These are phyloP conservation scores for Callipepla californica DNA, from an alignment of 2,113 vertebrate species.

Conservation along the genomic window DNA sequence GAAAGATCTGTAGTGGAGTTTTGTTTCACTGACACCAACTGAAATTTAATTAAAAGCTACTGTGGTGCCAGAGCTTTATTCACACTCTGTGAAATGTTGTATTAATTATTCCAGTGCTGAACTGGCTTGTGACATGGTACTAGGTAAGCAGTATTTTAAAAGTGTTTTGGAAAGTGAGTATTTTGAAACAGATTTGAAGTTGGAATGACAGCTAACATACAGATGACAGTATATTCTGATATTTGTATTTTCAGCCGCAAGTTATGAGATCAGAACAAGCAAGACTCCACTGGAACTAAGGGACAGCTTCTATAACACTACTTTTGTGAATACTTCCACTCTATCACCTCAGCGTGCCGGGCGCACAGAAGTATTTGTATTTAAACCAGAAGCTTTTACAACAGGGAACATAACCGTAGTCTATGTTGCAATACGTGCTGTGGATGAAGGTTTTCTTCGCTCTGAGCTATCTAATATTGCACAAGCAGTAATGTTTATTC, in stretches of 20 bases:
- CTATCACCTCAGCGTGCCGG: constrained; percentile 61
- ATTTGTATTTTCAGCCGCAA: constrained; percentile 68
- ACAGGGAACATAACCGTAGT: constrained; percentile 29
- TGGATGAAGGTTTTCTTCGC: constrained; percentile 18
- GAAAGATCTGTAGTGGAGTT: background rate
- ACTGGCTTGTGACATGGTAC: background rate
- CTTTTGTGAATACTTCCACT: constrained; percentile 52
- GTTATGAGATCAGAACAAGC: constrained; percentile 75
- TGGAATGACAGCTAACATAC: background rate
- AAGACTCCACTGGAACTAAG: constrained; percentile 50
- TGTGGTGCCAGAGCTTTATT: background rate
- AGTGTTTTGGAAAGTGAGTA: background rate
- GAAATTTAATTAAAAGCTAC: background rate
- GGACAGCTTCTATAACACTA: constrained; percentile 56
- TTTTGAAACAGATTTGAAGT: background rate
- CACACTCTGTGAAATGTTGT: background rate
- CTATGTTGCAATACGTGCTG: constrained; percentile 71
- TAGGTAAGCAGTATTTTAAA: background rate
- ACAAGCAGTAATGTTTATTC: constrained; percentile 30
- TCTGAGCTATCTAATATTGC: constrained; percentile 76
- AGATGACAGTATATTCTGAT: background rate
- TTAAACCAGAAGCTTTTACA: constrained; percentile 46
- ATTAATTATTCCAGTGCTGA: background rate
- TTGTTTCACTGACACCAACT: background rate
- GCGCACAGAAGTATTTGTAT: constrained; percentile 66